Evolutionary conservation across 2,113 vertebrate species (phyloP).

Genomic region (Pelecanoides urinatrix): DNA sequence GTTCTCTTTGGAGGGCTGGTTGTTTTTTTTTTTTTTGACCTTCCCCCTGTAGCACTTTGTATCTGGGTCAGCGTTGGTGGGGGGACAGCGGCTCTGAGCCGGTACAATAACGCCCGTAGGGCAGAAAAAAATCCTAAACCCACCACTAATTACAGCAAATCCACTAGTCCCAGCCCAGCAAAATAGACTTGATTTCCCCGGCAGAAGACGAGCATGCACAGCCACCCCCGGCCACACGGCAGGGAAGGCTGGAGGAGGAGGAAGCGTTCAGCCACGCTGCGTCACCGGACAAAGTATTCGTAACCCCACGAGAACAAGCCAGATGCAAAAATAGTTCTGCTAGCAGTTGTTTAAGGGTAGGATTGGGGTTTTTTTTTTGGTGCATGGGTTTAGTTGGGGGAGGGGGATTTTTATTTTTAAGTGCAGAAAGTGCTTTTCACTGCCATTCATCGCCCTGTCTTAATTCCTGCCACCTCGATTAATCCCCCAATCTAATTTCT

Average conservation of each 20-base stretch:
- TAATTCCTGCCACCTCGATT: not conserved
- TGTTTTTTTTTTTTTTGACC: not conserved
- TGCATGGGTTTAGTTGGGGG: not conserved
- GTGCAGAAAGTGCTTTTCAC: not conserved
- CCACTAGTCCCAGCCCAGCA: not conserved
- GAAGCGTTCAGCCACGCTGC: not conserved
- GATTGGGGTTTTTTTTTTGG: not conserved
- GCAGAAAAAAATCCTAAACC: not conserved
- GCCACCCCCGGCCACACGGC: not conserved
- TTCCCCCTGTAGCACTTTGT: not conserved
- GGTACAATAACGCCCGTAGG: fast-evolving
- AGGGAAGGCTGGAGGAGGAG: not conserved
- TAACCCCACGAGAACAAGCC: not conserved
- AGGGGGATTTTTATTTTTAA: not conserved
- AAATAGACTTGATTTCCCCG: no score
- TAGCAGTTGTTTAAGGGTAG: not conserved
- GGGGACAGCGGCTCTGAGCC: not conserved
- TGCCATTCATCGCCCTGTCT: not conserved
- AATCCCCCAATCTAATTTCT: not conserved
- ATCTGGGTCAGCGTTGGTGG: not conserved
- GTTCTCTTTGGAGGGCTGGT: no score
- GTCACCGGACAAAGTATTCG: not conserved
- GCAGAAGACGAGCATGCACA: not conserved
- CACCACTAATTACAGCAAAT: not conserved
- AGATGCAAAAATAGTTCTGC: not conserved